Conservation (phyloP, 2,888 invertebrate genomes). For the Dasypogon diadema region DNA sequence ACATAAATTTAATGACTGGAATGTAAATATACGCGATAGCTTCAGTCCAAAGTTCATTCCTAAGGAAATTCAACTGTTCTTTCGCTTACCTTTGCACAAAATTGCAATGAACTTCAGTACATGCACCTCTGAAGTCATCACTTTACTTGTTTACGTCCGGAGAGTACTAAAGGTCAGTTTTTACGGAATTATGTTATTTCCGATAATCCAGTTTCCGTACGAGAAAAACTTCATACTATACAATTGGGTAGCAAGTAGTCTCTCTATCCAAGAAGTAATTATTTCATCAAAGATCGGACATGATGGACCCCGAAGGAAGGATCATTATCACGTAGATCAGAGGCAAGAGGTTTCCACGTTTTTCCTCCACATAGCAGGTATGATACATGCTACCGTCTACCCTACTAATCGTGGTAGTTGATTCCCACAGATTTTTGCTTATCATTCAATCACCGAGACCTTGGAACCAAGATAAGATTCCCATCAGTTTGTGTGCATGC, state of each 20-base stretch:
- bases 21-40: no score
- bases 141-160: background rate
- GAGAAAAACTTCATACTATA: background rate
- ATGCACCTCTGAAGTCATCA: background rate
- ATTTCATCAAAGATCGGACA: background rate
- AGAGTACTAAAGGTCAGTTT: background rate
- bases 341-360: background rate
- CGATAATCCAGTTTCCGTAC: background rate
- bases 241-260: background rate
- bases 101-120: slow-evolving; percentile 21
- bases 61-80: slow-evolving; percentile 5
- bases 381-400: no score
- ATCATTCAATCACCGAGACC: background rate
- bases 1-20: no score
- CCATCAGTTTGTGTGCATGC: no score
- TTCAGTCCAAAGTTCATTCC: background rate
- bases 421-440: background rate
- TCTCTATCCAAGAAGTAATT: no score
- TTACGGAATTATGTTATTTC: background rate
- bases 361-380: no score
- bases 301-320: background rate
- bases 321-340: background rate
- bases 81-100: slow-evolving; percentile 25
- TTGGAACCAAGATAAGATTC: no score
- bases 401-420: background rate